These are phyloP conservation scores for Aplysia californica DNA, from an alignment of 1,140 invertebrate genomes.

Conservation along the genomic window DNA sequence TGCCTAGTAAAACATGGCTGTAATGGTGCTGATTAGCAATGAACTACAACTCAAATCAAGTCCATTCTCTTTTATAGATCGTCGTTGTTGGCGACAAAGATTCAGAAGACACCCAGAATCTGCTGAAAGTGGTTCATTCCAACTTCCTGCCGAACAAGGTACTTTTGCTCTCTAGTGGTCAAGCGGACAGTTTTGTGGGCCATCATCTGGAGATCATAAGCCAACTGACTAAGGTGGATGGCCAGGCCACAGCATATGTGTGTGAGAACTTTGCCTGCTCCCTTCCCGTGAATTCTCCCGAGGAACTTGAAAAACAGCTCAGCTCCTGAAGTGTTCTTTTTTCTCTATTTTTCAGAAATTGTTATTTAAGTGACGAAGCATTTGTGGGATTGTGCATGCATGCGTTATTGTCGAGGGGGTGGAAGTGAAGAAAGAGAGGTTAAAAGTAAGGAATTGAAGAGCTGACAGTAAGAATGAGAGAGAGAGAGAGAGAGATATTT, in stretches of 20 bases:
- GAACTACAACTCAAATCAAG: not conserved
- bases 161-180: slow-evolving; percentile 74
- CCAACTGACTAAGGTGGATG: slow-evolving; percentile 64
- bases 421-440: no score
- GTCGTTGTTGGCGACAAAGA: slow-evolving; percentile 75
- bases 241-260: slow-evolving; percentile 80
- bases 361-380: not conserved
- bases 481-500: no score
- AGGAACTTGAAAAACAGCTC: slow-evolving; percentile 69
- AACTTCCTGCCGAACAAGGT: slow-evolving; percentile 79
- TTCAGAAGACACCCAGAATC: slow-evolving; percentile 73
- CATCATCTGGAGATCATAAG: slow-evolving; percentile 58
- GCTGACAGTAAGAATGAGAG: no score
- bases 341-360: not conserved
- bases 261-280: slow-evolving; percentile 84
- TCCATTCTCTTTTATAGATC: slow-evolving; percentile 40
- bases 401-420: no score
- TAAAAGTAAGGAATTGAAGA: no score
- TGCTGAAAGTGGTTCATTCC: slow-evolving; percentile 73
- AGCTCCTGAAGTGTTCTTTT: not conserved
- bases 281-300: slow-evolving; percentile 79
- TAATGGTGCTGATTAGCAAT: not conserved
- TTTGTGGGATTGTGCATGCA: no score
- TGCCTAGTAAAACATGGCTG: not conserved
- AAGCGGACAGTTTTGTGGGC: slow-evolving; percentile 36